A percentile compares a stretch with the other conserved stretches of the same genome.
Evolutionary conservation across 2,113 vertebrate genomes (phyloP).

Genomic region (Vanacampus margaritifer): DNA sequence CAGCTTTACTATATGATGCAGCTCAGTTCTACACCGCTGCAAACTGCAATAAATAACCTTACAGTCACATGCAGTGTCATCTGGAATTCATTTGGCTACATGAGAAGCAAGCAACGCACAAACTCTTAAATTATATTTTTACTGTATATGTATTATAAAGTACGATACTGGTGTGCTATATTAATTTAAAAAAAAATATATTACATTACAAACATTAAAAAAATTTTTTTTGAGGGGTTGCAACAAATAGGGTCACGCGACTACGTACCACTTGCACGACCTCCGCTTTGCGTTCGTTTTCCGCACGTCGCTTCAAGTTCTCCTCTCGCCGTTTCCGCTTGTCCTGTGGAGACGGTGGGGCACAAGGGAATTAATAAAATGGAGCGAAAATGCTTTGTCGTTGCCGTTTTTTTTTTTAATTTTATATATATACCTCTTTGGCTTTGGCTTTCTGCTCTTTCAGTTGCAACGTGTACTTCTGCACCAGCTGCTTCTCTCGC

Average conservation of each 20-base stretch:
- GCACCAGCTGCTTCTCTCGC: constrained; percentile 77
- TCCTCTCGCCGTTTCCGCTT: constrained; percentile 83
- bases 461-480: constrained; percentile 74
- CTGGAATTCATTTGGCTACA: too few species aligned
- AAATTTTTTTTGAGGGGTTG: too few species aligned
- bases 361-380: neutral
- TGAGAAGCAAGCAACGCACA: too few species aligned
- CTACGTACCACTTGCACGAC: constrained; percentile 90
- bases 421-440: constrained; percentile 70
- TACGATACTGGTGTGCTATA: too few species aligned
- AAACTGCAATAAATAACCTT: neutral
- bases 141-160: too few species aligned
- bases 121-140: too few species aligned
- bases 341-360: constrained; percentile 67
- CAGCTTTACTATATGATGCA: neutral
- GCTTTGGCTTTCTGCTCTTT: constrained; percentile 76
- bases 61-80: too few species aligned
- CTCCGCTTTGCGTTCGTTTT: constrained; percentile 86
- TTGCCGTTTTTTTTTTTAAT: neutral
- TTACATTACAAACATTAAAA: too few species aligned
- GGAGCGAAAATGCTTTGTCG: neutral
- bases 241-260: neutral
- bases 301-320: constrained; percentile 79
- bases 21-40: neutral
- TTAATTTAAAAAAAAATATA: too few species aligned